Evolutionary conservation across 2,888 invertebrate genomes (phyloP).

Genomic region (Hirudinaria manillensis): DNA sequence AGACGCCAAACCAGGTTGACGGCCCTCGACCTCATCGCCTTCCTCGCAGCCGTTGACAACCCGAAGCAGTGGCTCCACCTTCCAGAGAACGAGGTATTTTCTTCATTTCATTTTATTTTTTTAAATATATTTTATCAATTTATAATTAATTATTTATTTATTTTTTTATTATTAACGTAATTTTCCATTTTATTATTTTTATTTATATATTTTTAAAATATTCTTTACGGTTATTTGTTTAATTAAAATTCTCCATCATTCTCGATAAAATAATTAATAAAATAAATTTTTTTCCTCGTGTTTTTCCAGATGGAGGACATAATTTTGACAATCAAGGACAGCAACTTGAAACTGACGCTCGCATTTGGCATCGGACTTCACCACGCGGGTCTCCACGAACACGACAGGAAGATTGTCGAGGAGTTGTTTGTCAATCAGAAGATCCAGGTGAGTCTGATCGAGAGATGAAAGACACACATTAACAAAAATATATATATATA

Average conservation of each 20-base stretch:
- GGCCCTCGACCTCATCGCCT: constrained; percentile 76
- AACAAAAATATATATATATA: no score
- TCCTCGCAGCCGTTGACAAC: constrained; percentile 78
- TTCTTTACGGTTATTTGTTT: not conserved
- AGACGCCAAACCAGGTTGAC: constrained; percentile 91
- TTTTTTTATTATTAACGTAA: not conserved
- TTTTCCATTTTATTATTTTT: no score
- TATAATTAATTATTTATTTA: not conserved
- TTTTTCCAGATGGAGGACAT: constrained; percentile 65
- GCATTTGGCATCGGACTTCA: constrained; percentile 97
- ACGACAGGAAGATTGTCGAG: constrained; percentile 83
- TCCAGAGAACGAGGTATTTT: constrained; percentile 65
- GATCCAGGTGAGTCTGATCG: constrained; percentile 68
- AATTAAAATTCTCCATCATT: not conserved
- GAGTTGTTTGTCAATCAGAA: constrained; percentile 88
- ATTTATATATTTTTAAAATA: not conserved
- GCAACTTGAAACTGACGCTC: constrained; percentile 82
- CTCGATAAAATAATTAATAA: not conserved
- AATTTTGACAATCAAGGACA: constrained; percentile 63
- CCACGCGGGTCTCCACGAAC: constrained; percentile 91
- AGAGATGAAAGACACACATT: no score
- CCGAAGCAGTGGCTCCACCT: constrained; percentile 91
- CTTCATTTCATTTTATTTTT: not conserved
- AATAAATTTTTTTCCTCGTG: not conserved
- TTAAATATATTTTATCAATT: not conserved